Evolutionary conservation across 2,113 vertebrate genomes (phyloP).

Genomic region (Peromyscus maniculatus): DNA sequence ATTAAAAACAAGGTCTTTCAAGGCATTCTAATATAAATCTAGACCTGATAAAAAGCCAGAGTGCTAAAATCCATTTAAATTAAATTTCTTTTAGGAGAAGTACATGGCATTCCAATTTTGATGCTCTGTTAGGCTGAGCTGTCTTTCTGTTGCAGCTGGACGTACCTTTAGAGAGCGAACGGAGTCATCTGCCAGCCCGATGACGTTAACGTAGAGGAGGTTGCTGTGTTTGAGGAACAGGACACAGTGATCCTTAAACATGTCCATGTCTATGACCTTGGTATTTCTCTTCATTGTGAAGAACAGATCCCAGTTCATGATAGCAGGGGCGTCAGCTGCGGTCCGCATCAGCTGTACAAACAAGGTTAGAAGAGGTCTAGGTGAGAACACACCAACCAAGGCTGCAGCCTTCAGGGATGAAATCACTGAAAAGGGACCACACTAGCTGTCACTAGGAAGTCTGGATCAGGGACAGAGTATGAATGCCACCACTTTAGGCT

Average conservation of each 20-base stretch:
- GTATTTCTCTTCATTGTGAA: conserved; percentile 88
- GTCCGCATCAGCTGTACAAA: conserved; percentile 91
- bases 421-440: neutral
- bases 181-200: conserved; percentile 88
- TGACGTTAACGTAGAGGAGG: conserved; percentile 89
- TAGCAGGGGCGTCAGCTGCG: conserved; percentile 87
- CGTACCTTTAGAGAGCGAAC: conserved; percentile 91
- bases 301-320: conserved; percentile 91
- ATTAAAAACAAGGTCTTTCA: conserved; percentile 35
- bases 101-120: neutral
- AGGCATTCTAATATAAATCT: conserved; percentile 18
- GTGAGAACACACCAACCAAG: neutral
- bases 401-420: neutral
- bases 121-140: conserved; percentile 24
- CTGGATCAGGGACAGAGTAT: neutral
- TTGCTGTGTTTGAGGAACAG: conserved; percentile 88
- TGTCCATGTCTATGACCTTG: conserved; percentile 94
- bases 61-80: conserved; percentile 41
- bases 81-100: conserved; percentile 61
- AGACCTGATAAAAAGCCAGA: neutral
- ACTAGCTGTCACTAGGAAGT: neutral
- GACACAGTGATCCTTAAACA: conserved; percentile 93
- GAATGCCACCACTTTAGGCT: neutral
- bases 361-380: conserved; percentile 30
- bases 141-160: conserved; percentile 43